These are phyloP conservation scores for Acipenser ruthenus DNA, from an alignment of 2,797 vertebrate species.

Conservation along the genomic window DNA sequence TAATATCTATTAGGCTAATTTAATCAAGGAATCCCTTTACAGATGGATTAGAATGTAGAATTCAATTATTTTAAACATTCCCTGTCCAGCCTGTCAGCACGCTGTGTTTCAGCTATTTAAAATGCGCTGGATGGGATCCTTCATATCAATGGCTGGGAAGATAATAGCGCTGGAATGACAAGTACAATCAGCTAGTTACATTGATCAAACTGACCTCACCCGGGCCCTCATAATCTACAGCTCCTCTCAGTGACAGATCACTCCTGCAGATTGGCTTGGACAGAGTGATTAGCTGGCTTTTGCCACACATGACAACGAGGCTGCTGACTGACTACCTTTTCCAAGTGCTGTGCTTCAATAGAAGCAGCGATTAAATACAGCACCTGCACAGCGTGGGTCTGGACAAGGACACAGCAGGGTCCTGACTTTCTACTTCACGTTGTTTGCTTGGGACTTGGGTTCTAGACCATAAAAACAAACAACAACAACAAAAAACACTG, in stretches of 20 bases:
- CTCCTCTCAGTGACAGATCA: constrained; percentile 9
- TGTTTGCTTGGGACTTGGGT: too few species aligned
- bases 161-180: constrained; percentile 41
- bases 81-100: constrained; percentile 57
- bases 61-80: constrained; percentile 86
- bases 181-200: constrained; percentile 43
- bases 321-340: constrained; percentile 2
- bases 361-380: too few species aligned
- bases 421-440: too few species aligned
- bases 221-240: constrained; percentile 2
- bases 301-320: constrained; percentile 22
- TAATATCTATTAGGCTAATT: constrained; percentile 96
- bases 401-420: too few species aligned
- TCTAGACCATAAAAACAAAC: too few species aligned
- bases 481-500: too few species aligned
- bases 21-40: constrained; percentile 87
- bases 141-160: constrained; percentile 35
- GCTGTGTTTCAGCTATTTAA: constrained; percentile 32
- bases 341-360: too few species aligned
- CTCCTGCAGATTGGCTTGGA: constrained; percentile 20
- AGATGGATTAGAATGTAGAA: constrained; percentile 88
- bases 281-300: constrained; percentile 13
- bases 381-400: too few species aligned
- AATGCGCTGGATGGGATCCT: constrained; percentile 34
- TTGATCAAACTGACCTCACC: constrained; percentile 31